Base-by-base conservation (phyloP, 2,888 invertebrate species). In the Caradrina kadenii region DNA sequence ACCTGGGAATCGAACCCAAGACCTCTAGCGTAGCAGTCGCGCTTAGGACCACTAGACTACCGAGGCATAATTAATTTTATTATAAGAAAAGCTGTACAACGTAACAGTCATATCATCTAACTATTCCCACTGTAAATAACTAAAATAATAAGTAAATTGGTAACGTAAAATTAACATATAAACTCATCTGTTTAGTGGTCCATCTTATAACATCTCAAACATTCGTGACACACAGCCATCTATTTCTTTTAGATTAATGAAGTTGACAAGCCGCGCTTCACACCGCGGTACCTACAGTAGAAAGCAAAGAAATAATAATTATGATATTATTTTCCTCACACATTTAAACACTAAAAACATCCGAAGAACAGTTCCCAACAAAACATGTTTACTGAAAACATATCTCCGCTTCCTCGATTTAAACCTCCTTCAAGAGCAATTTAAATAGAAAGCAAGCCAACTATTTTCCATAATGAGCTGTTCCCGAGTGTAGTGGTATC, bases 381-480 rank as follows among this genome's bases (percentile, higher is more conserved):
- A 61, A 69, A 56, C 61, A 49, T 53, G 72, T 72, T 72, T 58
- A 49, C 63, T 13, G 21, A 22, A 39, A 49, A 61, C 58, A 62
- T 53, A 54, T 67, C 63, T 62, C 26, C 22, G 35, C 35, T 74
- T 21, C 22, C 67, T 45, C 54, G 50, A 68, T 65, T 73, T 52
- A 64, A 52, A 73, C 48, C 61, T 65, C 60, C 49, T 77, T 76
- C 63, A 53, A 67, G 63, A 72, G 63, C 77, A 67, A 76, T 77
- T 77, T 63, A 78, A 77, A 77, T 66, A 77, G 60, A 65, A 65
- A 77, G 77, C 60, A 73, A 73, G 63, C 79, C 62, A 65, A 69
- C 73, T 78, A 60, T 77, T 77, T 65, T 78, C 77, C 79, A 77
- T 77, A 77, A 77, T 77, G 77, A 77, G 79, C 69, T 77, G 77